Evolutionary conservation across 2,888 invertebrate genomes (phyloP).

Genomic region (Tetrapedia diversipes): DNA sequence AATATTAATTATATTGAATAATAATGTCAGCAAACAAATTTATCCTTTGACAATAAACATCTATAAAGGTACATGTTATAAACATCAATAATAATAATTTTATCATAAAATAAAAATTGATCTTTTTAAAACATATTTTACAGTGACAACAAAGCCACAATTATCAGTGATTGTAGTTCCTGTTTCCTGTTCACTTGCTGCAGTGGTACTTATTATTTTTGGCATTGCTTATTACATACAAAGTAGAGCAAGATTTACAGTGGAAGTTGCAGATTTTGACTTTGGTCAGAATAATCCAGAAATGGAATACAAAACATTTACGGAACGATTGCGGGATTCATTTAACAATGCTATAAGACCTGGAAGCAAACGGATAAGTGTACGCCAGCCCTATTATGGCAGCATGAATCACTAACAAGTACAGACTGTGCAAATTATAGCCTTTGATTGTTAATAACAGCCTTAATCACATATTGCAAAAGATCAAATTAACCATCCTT

Average conservation of each 20-base stretch:
- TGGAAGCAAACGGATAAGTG: slow-evolving; percentile 74
- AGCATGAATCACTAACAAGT: slow-evolving; percentile 79
- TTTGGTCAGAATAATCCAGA: slow-evolving; percentile 92
- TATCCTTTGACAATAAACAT: slow-evolving; percentile 90
- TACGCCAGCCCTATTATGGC: slow-evolving; percentile 78
- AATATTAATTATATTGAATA: slow-evolving; percentile 90
- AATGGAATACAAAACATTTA: slow-evolving; percentile 94
- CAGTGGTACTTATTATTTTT: slow-evolving; percentile 92
- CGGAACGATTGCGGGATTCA: slow-evolving; percentile 91
- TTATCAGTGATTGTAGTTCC: slow-evolving; percentile 95
- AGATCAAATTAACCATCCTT: slow-evolving; percentile 3
- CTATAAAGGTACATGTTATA: slow-evolving; percentile 88
- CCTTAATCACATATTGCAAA: slow-evolving; percentile 10
- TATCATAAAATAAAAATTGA: neutral
- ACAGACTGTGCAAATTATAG: slow-evolving; percentile 51
- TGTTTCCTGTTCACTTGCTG: slow-evolving; percentile 91
- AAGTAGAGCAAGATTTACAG: slow-evolving; percentile 90
- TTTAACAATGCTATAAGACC: slow-evolving; percentile 86
- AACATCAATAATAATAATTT: slow-evolving; percentile 1
- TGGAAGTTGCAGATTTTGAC: slow-evolving; percentile 96
- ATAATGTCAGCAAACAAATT: slow-evolving; percentile 89
- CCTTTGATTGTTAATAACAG: slow-evolving; percentile 18
- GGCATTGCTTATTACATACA: slow-evolving; percentile 94
- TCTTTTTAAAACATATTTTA: slow-evolving; percentile 26
- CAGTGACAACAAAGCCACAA: slow-evolving; percentile 91